phyloP scores from a whole-genome alignment of 64 coral and sea anemone genomes.

The Orbicella faveolata region DNA sequence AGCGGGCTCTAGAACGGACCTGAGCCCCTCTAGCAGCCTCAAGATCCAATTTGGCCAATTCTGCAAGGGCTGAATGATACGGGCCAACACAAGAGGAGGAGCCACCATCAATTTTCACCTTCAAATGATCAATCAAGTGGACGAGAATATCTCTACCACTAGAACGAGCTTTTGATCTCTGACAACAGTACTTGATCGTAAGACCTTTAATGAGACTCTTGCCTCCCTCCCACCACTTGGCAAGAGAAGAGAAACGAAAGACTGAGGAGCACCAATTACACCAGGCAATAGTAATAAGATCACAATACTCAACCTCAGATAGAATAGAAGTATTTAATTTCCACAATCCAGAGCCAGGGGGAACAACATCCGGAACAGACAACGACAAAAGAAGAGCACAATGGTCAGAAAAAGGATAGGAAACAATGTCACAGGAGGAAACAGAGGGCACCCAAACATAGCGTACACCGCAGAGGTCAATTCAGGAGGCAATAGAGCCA shows the following conservation, averaged over 20 bases:
- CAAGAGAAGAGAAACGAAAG: background rate
- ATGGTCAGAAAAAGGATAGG: constrained; percentile 42
- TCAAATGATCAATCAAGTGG: background rate
- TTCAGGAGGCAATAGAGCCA: constrained; percentile 10
- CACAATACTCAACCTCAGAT: too few species aligned
- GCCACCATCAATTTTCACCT: background rate
- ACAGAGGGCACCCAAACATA: background rate
- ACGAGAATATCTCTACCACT: background rate
- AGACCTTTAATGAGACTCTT: background rate
- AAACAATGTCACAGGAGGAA: background rate
- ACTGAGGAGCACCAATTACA: background rate
- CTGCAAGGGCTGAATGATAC: background rate
- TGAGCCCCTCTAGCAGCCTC: background rate
- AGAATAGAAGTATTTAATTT: background rate
- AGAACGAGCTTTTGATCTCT: background rate
- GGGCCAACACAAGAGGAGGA: background rate
- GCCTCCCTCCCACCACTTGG: constrained; percentile 38
- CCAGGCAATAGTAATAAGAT: too few species aligned
- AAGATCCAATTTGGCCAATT: background rate
- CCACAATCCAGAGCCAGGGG: background rate
- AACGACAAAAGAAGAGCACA: background rate
- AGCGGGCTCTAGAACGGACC: too few species aligned
- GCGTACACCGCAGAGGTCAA: constrained; percentile 21
- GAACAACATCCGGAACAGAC: constrained; percentile 17
- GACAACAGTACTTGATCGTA: background rate